Conservation (phyloP, 2,113 vertebrate genomes). For the Natator depressus region DNA sequence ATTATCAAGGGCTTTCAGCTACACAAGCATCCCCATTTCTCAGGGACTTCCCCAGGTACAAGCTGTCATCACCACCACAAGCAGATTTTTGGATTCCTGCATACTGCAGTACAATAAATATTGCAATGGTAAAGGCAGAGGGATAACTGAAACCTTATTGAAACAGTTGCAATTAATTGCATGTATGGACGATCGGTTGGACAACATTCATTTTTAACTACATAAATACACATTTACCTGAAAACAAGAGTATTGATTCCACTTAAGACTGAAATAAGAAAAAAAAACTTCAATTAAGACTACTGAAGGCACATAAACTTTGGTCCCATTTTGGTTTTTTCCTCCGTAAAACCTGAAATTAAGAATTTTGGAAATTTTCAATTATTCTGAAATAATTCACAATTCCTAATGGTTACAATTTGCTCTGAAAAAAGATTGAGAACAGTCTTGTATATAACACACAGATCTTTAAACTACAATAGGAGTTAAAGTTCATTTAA, state of each 20-base stretch:
- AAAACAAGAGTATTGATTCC: constrained; percentile 45
- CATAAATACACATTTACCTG: constrained; percentile 50
- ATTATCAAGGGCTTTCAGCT: constrained; percentile 38
- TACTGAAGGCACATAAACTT: constrained; percentile 89
- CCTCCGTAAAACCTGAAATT: constrained; percentile 68
- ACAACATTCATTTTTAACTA: constrained; percentile 59
- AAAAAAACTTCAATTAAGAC: constrained; percentile 62
- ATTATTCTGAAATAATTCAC: constrained; percentile 57
- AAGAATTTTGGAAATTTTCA: constrained; percentile 48
- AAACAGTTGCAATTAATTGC: constrained; percentile 53
- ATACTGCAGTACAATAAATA: constrained; percentile 18
- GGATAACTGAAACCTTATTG: constrained; percentile 45
- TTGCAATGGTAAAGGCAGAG: constrained; percentile 41
- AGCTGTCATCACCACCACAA: not conserved
- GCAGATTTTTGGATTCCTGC: constrained; percentile 16
- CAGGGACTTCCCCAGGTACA: constrained; percentile 43
- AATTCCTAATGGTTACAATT: constrained; percentile 53
- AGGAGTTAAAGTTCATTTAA: constrained; percentile 44
- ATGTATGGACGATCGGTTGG: constrained; percentile 29
- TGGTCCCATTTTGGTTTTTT: constrained; percentile 82
- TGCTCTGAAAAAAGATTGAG: constrained; percentile 69
- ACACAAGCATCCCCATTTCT: constrained; percentile 22
- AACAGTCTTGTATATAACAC: constrained; percentile 52
- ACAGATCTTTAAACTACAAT: constrained; percentile 51
- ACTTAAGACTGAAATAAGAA: constrained; percentile 71